Conservation (phyloP, 53 echinoderm and acorn worm species). For the Henricia sp. region DNA sequence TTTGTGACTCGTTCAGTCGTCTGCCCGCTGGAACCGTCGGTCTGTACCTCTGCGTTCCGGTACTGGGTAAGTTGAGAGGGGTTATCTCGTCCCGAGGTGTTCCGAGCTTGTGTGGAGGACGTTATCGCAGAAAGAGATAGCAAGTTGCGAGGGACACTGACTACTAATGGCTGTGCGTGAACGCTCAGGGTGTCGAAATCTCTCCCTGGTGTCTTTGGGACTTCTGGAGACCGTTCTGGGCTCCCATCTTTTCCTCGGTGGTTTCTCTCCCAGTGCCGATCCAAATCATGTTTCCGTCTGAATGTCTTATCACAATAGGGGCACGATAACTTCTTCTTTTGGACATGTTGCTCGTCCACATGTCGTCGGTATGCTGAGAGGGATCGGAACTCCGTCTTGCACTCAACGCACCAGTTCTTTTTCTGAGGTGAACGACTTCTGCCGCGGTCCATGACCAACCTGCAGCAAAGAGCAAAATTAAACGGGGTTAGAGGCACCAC, state of each 20-base stretch:
- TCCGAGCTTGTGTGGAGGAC: neutral
- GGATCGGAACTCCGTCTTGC: neutral
- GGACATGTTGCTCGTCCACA: conserved; percentile 15
- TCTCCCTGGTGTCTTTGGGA: conserved; percentile 28
- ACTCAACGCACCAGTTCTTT: conserved; percentile 6
- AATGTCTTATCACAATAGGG: conserved; percentile 29
- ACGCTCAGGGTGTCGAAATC: conserved; percentile 14
- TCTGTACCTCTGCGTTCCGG: neutral
- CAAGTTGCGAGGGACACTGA: neutral
- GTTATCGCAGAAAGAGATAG: neutral
- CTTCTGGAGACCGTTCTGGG: neutral
- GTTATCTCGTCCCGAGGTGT: neutral
- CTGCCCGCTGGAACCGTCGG: neutral
- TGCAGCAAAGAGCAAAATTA: neutral
- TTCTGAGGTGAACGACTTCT: conserved; percentile 17
- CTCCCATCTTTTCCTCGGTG: neutral
- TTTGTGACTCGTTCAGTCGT: conserved; percentile 7
- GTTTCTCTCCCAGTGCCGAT: conserved; percentile 1
- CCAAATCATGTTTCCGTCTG: conserved; percentile 10
- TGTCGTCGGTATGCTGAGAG: neutral
- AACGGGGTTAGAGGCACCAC: neutral
- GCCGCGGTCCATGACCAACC: conserved; percentile 1
- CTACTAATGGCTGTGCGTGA: conserved; percentile 1
- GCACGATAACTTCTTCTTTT: neutral
- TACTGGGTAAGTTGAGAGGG: neutral